phyloP scores from a whole-genome alignment of 2,113 vertebrate genomes.

The Penelope pileata region DNA sequence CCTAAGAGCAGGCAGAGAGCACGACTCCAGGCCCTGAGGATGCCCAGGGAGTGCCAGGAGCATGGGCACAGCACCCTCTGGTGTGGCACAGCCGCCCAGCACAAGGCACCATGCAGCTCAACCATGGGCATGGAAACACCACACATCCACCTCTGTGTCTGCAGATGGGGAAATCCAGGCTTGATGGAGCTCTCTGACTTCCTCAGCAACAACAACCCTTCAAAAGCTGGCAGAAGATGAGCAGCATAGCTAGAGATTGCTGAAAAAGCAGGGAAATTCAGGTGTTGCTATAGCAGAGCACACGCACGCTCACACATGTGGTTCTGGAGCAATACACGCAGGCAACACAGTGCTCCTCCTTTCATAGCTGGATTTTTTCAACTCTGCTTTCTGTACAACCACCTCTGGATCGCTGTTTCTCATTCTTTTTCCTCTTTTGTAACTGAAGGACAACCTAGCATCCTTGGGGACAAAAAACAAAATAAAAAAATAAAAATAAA shows the following conservation, averaged over 20 bases:
- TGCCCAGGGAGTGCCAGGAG: neutral
- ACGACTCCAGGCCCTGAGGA: accelerated
- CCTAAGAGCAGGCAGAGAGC: accelerated
- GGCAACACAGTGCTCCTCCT: accelerated
- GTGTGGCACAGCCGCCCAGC: neutral
- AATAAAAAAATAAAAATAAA: no score
- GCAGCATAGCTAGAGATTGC: accelerated
- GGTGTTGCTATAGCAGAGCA: neutral
- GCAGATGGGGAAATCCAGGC: accelerated
- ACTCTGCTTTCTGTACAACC: accelerated
- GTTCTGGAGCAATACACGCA: neutral
- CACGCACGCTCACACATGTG: accelerated
- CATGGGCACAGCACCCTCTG: constrained; percentile 16
- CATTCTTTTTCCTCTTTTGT: neutral
- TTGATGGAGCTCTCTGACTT: neutral
- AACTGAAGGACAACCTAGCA: neutral
- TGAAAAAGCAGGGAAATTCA: neutral
- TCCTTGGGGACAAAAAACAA: neutral
- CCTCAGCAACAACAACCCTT: accelerated
- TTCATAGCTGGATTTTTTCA: accelerated
- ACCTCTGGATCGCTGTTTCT: accelerated
- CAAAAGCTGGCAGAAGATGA: no score
- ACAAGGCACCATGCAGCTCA: accelerated
- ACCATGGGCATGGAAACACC: accelerated
- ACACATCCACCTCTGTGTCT: accelerated